Percentiles rank a stretch among this genome's conserved stretches.
These are phyloP conservation scores for Pyrochroa serraticornis DNA, from an alignment of 2,888 invertebrate species.

Conservation along the genomic window DNA sequence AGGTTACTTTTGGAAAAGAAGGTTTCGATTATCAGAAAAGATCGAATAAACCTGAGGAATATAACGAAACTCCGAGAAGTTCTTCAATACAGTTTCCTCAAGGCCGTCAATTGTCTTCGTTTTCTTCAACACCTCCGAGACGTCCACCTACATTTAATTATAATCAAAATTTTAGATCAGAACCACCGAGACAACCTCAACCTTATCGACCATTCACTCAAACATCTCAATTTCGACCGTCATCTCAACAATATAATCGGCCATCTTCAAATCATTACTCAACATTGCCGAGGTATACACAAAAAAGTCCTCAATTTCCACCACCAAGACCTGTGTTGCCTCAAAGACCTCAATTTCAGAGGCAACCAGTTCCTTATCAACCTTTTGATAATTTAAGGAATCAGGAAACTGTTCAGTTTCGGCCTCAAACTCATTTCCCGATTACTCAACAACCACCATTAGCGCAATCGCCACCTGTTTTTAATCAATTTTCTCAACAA, in stretches of 20 bases:
- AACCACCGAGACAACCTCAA: conserved; percentile 55
- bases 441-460: conserved; percentile 45
- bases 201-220: conserved; percentile 63
- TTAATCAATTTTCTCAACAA: conserved; percentile 29
- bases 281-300: conserved; percentile 26
- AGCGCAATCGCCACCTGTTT: conserved; percentile 29
- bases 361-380: conserved; percentile 52
- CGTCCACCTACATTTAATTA: conserved; percentile 31
- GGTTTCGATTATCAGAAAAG: conserved; percentile 60
- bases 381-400: conserved; percentile 44
- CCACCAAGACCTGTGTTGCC: conserved; percentile 40
- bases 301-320: conserved; percentile 27
- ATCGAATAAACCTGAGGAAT: conserved; percentile 58
- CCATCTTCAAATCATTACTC: conserved; percentile 34
- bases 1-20: conserved; percentile 80
- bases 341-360: conserved; percentile 36
- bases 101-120: conserved; percentile 47
- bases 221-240: conserved; percentile 43
- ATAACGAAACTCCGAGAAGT: conserved; percentile 23
- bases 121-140: conserved; percentile 30
- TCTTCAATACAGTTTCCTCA: conserved; percentile 38
- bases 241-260: conserved; percentile 21
- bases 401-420: conserved; percentile 12
- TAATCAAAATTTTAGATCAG: conserved; percentile 8
- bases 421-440: conserved; percentile 62